Evolutionary conservation across 2,113 vertebrate genomes (phyloP), one percentile per base, ranked within the genome.

Genomic region (Protobothrops mucrosquamatus): DNA sequence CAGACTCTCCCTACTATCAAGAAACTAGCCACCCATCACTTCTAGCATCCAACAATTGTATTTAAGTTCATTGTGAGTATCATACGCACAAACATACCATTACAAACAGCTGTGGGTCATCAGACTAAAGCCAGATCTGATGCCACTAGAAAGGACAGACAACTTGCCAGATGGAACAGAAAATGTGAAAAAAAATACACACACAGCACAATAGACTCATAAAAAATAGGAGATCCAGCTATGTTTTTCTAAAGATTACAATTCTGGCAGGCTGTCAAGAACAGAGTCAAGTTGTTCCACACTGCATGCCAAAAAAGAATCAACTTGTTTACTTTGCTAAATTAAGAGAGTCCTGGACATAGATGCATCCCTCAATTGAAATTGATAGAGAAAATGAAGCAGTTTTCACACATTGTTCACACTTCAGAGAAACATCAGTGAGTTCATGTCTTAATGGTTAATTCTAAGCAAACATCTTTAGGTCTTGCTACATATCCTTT

Each of bases 111-210:
- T 81, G 81, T 11, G 12, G 48, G 74, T 57, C 69, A 56, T 59
- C 48, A 51, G 3, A 18, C 34, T 56, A 90, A 87, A 74, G 51
- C 24, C 54, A 69, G 48, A 48, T 39, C 39, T 39, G 39, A 69
- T 87, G 81, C 51, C 92, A 57, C 57, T 39, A 87, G 2, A 15
- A 10, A 39, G 69, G 74, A n/a, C 43, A 46, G 34, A 54, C 59
- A 18, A 23, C 56, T 39, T 88, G 48, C 81, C 91, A 94, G 39
- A 8, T 89, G 92, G 94, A 94, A 93, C 91, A 94, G 94, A 93
- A 90, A 51, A 88, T 90, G 88, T 55, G 48, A 87, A 89, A 64
- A 64, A 90, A 94, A 92, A 94, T 12, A 69, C 88, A 89, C 2
- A 0, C 43, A n/a, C 89, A 64, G 26, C 92, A 64, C 4, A 92